Percentiles rank a stretch among this genome's conserved stretches.
phyloP scores from a whole-genome alignment of 1,140 invertebrate species.

The Oppia nitens region DNA sequence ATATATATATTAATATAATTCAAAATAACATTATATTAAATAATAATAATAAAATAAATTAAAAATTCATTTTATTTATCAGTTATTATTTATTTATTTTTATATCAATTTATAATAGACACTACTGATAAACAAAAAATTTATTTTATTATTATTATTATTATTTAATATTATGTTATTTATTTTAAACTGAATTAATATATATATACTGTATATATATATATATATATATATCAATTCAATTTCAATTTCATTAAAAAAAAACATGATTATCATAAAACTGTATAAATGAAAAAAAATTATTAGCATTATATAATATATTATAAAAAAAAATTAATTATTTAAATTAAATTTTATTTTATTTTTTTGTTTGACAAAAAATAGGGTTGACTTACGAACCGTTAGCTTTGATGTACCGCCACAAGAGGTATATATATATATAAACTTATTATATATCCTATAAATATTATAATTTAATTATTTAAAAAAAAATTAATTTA shows the following conservation, averaged over 20 bases:
- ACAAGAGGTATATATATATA: slow-evolving; percentile 33
- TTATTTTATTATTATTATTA: no score
- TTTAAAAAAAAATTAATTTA: background rate
- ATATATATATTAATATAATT: no score
- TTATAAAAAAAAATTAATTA: background rate
- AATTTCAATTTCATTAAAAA: background rate
- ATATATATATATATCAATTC: background rate
- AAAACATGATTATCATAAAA: background rate
- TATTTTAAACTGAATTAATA: background rate
- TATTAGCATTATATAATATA: background rate
- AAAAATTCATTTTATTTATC: no score
- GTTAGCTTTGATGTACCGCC: slow-evolving; percentile 41
- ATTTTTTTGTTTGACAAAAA: slow-evolving; percentile 1
- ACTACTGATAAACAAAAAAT: no score
- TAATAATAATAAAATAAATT: no score
- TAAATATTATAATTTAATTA: background rate
- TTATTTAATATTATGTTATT: background rate
- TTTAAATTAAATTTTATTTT: background rate
- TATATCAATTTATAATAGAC: no score
- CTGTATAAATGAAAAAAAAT: background rate
- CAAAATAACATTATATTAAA: no score
- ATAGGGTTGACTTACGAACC: slow-evolving; percentile 40
- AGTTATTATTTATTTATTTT: no score
- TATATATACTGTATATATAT: background rate
- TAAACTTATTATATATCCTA: slow-evolving; percentile 5